A percentile compares a stretch with the other conserved stretches of the same genome.
These are phyloP conservation scores for Ormyrus thymus DNA, from an alignment of 2,888 invertebrate species.

Conservation along the genomic window DNA sequence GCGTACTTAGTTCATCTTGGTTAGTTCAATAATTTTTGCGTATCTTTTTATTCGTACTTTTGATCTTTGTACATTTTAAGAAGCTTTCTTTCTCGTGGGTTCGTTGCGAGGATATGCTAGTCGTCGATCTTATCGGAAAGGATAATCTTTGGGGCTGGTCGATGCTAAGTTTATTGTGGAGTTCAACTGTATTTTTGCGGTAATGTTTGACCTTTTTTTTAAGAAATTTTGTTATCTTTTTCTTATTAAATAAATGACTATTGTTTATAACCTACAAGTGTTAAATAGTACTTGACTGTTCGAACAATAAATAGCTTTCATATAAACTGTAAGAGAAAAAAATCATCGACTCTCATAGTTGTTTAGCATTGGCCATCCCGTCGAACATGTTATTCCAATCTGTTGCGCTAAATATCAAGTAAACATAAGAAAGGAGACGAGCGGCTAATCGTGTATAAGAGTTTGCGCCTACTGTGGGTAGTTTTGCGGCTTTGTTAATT, in stretches of 20 bases:
- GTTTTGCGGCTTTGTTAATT: conserved; percentile 16
- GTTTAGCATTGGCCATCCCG: conserved; percentile 45
- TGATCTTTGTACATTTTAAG: neutral
- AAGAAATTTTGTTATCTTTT: neutral
- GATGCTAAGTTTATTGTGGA: conserved; percentile 29
- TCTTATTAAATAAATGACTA: neutral
- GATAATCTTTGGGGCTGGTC: conserved; percentile 6
- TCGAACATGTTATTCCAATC: conserved; percentile 16
- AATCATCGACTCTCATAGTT: conserved; percentile 51
- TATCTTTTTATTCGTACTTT: neutral
- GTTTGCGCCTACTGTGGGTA: conserved; percentile 29
- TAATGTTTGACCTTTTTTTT: neutral
- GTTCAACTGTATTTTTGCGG: neutral
- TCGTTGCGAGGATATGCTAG: too few relatives aligned
- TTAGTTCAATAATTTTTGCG: neutral
- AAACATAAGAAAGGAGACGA: conserved; percentile 1
- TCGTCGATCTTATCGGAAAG: too few relatives aligned
- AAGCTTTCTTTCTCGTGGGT: neutral
- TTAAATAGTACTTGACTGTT: conserved; percentile 48
- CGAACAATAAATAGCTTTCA: conserved; percentile 54
- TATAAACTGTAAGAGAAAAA: conserved; percentile 31
- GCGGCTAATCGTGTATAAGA: conserved; percentile 27
- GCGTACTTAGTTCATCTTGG: conserved; percentile 2
- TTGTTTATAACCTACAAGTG: neutral
- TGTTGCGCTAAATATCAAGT: conserved; percentile 10